A percentile compares a stretch with the other conserved stretches of the same genome.
These are phyloP conservation scores for Margarornis squamiger DNA, from an alignment of 2,797 vertebrate genomes.

Conservation along the genomic window DNA sequence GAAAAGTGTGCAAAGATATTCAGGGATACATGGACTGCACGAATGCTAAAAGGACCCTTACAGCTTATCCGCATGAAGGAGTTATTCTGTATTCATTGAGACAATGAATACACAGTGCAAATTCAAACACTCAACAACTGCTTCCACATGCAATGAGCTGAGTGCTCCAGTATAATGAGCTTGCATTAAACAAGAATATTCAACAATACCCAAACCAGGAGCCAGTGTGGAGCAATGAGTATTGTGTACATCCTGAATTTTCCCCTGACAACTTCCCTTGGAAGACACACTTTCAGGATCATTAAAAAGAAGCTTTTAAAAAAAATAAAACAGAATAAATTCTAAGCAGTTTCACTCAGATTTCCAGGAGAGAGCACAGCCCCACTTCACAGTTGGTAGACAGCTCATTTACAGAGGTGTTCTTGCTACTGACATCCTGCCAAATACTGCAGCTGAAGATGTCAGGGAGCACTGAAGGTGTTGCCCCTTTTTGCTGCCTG, in stretches of 20 bases:
- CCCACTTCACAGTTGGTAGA: neutral
- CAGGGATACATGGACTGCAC: neutral
- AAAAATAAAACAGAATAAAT: neutral
- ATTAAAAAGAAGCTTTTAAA: neutral
- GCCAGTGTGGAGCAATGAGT: rapidly evolving
- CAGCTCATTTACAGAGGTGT: neutral
- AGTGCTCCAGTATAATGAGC: neutral
- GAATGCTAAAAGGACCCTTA: neutral
- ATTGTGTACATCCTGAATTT: neutral
- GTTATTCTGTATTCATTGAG: neutral
- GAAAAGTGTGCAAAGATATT: neutral
- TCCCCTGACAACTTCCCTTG: neutral
- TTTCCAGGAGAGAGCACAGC: neutral
- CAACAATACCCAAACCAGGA: neutral
- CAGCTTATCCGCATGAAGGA: neutral
- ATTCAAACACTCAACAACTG: neutral
- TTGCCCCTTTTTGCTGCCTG: neutral
- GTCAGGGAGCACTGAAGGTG: neutral
- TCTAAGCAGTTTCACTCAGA: neutral
- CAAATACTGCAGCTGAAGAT: neutral
- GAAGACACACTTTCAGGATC: neutral
- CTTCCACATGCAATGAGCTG: neutral
- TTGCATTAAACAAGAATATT: neutral
- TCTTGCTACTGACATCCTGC: neutral
- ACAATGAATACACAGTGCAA: neutral